These are phyloP conservation scores for Ectemnius lituratus DNA, from an alignment of 2,888 invertebrate genomes.

Conservation along the genomic window DNA sequence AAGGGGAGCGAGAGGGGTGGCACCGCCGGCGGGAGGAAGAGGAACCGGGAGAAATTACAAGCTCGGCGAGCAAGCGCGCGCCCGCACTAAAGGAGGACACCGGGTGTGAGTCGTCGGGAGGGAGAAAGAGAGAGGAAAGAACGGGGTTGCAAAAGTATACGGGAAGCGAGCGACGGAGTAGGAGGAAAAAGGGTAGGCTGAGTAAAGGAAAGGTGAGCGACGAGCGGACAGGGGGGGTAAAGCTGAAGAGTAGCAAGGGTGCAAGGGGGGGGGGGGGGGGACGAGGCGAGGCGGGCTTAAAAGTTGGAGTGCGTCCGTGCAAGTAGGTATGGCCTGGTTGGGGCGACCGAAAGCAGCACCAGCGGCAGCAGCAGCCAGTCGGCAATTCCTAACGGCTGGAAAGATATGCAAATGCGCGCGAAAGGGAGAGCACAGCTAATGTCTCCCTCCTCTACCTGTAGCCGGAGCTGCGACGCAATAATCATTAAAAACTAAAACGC, in stretches of 20 bases:
- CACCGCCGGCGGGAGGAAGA: slow-evolving; percentile 11
- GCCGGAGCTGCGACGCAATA: slow-evolving; percentile 67
- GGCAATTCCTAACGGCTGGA: slow-evolving; percentile 73
- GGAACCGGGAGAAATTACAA: slow-evolving; percentile 67
- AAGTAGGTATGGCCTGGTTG: slow-evolving; percentile 59
- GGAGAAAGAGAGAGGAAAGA: background rate
- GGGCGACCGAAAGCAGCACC: slow-evolving; percentile 60
- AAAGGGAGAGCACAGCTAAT: slow-evolving; percentile 67
- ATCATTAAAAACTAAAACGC: slow-evolving; percentile 75
- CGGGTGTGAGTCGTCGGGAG: background rate
- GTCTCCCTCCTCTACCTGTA: slow-evolving; percentile 65
- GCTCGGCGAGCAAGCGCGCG: slow-evolving; percentile 45
- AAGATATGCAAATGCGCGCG: slow-evolving; percentile 75
- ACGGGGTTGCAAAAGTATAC: background rate
- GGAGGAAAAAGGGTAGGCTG: slow-evolving; percentile 1
- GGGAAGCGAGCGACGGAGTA: background rate
- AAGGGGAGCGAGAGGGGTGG: slow-evolving; percentile 49
- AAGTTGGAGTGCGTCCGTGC: slow-evolving; percentile 69
- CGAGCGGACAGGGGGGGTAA: slow-evolving; percentile 1
- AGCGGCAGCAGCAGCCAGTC: slow-evolving; percentile 53
- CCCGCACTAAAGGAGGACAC: slow-evolving; percentile 43
- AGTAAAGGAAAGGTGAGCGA: background rate
- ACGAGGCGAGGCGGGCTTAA: slow-evolving; percentile 65
- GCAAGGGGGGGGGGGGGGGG: slow-evolving; percentile 8
- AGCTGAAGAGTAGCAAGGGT: background rate